Evolutionary conservation across 30 jellyfish, hydroid and myxozoan genomes (phyloP), one percentile per base, ranked within the genome.

Genomic region (Rhopilema esculentum): DNA sequence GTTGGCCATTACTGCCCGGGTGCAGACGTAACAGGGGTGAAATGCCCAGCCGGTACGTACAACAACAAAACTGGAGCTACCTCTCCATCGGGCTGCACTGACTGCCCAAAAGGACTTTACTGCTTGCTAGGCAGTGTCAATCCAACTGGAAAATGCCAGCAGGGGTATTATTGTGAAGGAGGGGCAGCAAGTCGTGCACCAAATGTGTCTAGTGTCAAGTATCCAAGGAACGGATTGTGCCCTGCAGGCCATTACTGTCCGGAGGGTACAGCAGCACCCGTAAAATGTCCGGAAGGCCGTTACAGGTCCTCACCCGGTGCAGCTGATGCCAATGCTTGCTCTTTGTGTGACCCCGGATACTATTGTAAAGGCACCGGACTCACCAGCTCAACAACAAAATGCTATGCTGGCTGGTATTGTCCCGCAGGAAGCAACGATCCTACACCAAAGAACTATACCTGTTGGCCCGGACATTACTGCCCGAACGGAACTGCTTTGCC

Each of bases 351-450:
- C 71, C 97, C 99, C 15, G 98, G 98, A 29, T 79, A 52, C 61
- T 96, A 86, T 72, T 96, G 99, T 71, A 92, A 76, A 71, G 91
- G 83, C 16, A 77, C 81, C 62, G 99, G 99, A 17, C 84, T 96
- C 21, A 87, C 84, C 20, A 48, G 49, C 27, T 96, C 98, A 20
- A 84, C 98, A 12, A 88, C 86, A 8, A 75, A 64, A 24, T 96
- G 99, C 74, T 72, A 77, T 7, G 96, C 79, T 8, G 99, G 99
- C 21, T 96, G 98, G 98, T 96, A 96, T 68, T 96, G 99, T 77
- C 97, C 97, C 20, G 90, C 68, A 33, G 93, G 96, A 23, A 92
- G 89, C 88, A 53, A 29, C 53, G 88, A 30, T 23, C 79, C 98
- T 8, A 96, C 97, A 23, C 99, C 98, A 24, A 15, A 27, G 73